Conservation (phyloP, 2,888 invertebrate species). For the Labia minor region DNA sequence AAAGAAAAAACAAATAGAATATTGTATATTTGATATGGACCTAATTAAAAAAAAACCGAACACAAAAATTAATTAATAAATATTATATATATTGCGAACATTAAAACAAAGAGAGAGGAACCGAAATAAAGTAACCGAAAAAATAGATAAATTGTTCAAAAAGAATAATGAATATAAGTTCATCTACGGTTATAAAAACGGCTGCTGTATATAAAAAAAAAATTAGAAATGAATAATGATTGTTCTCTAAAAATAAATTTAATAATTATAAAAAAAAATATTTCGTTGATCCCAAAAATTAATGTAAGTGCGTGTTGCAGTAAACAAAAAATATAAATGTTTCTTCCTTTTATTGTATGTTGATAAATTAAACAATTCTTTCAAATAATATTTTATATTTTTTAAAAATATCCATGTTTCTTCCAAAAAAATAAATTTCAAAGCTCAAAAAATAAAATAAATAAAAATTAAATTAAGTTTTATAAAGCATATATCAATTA, state of each 20-base stretch:
- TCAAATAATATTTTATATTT: no score
- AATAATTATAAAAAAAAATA: neutral
- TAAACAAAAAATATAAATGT: no score
- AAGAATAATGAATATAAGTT: neutral
- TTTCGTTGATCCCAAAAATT: neutral
- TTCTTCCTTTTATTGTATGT: no score
- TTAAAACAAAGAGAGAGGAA: no score
- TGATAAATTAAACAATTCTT: no score
- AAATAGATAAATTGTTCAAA: neutral
- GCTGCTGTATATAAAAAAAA: neutral
- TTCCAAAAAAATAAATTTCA: no score
- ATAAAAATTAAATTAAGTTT: no score
- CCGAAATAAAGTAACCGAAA: neutral
- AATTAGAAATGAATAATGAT: neutral
- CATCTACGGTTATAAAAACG: neutral
- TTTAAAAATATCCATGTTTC: no score
- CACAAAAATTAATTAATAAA: neutral
- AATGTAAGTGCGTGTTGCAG: no score
- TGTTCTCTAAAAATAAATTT: neutral
- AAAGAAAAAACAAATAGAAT: neutral
- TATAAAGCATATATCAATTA: no score
- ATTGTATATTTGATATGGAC: constrained; percentile 5
- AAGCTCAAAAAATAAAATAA: no score
- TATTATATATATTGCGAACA: no score
- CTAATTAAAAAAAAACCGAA: neutral